A percentile compares a stretch with the other conserved stretches of the same genome.
Conservation (phyloP, 2,113 vertebrate genomes). For the Phoxinus phoxinus region DNA sequence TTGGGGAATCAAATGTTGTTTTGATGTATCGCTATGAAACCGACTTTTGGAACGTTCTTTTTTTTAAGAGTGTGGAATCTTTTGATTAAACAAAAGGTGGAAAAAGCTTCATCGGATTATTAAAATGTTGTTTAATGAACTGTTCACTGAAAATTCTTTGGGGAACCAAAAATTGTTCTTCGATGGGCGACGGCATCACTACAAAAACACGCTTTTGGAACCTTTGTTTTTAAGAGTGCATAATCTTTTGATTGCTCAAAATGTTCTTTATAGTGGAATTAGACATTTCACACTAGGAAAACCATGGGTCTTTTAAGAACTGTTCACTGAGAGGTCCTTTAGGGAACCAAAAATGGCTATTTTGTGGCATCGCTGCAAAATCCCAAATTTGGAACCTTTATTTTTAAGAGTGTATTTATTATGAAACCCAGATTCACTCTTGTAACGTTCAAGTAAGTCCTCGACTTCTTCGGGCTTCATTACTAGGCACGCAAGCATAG, state of each 20-base stretch:
- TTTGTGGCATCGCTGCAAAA: background rate
- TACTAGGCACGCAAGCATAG: conserved; percentile 51
- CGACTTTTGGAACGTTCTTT: background rate
- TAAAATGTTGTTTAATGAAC: background rate
- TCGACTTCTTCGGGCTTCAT: conserved; percentile 45
- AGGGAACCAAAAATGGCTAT: background rate
- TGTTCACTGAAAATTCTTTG: background rate
- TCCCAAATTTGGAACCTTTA: background rate
- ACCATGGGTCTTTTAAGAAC: background rate
- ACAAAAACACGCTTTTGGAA: too few species aligned
- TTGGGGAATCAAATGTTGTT: background rate
- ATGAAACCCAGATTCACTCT: conserved; percentile 30
- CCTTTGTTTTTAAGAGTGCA: too few species aligned
- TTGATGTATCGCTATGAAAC: background rate
- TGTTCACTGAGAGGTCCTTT: background rate
- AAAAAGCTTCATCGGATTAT: too few species aligned
- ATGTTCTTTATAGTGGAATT: too few species aligned
- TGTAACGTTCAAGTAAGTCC: conserved; percentile 46
- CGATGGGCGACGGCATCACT: too few species aligned
- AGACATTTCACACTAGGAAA: too few species aligned
- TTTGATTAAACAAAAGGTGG: background rate
- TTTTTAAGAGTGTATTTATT: conserved; percentile 30
- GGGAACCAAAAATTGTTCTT: background rate
- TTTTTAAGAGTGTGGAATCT: background rate
- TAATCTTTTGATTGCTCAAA: too few species aligned